A percentile compares a stretch with the other conserved stretches of the same genome.
Evolutionary conservation across 2,113 vertebrate species (phyloP).

Genomic region (Pseudorasbora parva): DNA sequence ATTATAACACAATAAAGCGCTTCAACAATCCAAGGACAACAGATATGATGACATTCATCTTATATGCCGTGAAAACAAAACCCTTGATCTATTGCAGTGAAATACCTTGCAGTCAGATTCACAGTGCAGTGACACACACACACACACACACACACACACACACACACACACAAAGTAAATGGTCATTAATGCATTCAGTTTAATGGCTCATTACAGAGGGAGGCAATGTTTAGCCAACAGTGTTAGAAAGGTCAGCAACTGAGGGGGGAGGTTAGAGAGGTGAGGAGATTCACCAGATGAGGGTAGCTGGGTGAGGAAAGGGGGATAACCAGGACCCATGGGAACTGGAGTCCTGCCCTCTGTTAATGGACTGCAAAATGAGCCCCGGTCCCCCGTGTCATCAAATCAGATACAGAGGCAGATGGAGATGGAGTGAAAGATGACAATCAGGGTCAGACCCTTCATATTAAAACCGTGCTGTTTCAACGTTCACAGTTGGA

Average conservation of each 20-base stretch:
- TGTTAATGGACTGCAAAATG: slow-evolving; percentile 64
- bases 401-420: slow-evolving; percentile 58
- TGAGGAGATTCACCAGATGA: slow-evolving; percentile 55
- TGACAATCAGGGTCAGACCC: slow-evolving; percentile 52
- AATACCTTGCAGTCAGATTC: slow-evolving; percentile 7
- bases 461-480: slow-evolving; percentile 58
- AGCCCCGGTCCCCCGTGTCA: slow-evolving; percentile 59
- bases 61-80: slow-evolving; percentile 9
- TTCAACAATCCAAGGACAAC: slow-evolving; percentile 23
- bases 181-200: slow-evolving; percentile 60
- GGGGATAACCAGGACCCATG: slow-evolving; percentile 55
- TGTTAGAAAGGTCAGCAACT: slow-evolving; percentile 59
- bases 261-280: slow-evolving; percentile 56
- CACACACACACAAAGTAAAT: slow-evolving; percentile 26
- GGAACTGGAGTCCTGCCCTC: slow-evolving; percentile 60
- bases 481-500: slow-evolving; percentile 32
- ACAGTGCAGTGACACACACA: slow-evolving; percentile 28
- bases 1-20: slow-evolving; percentile 20
- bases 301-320: slow-evolving; percentile 50
- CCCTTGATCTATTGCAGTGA: background rate
- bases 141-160: slow-evolving; percentile 62
- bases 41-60: background rate
- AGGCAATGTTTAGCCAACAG: slow-evolving; percentile 64
- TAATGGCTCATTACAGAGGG: slow-evolving; percentile 56
- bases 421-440: slow-evolving; percentile 57